Percentiles rank a stretch among this genome's conserved stretches.
phyloP scores from a whole-genome alignment of 2,113 vertebrate genomes.

The Platichthys flesus region DNA sequence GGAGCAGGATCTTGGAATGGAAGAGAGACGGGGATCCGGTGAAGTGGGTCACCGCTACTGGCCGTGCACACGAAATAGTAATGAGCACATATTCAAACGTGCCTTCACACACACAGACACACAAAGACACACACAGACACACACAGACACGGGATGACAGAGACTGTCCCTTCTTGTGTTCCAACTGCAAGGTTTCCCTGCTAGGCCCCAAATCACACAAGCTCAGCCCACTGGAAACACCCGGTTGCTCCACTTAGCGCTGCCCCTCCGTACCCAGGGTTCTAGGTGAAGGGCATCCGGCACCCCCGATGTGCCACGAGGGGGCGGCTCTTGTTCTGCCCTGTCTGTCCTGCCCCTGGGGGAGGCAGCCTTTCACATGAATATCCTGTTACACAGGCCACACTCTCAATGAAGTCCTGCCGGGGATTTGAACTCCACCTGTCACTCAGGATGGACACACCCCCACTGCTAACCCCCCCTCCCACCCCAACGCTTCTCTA shows the following conservation, averaged over 20 bases:
- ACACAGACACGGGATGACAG: conserved; percentile 42
- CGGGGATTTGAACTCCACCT: conserved; percentile 69
- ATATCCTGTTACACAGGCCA: conserved; percentile 78
- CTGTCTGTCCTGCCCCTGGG: conserved; percentile 45
- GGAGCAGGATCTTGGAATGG: conserved; percentile 38
- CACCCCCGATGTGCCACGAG: conserved; percentile 60
- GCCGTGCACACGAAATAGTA: conserved; percentile 46
- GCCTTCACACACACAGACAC: conserved; percentile 39
- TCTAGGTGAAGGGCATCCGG: conserved; percentile 31
- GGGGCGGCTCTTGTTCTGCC: conserved; percentile 63
- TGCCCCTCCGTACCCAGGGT: conserved; percentile 17
- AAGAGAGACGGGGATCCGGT: conserved; percentile 36
- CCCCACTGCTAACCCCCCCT: conserved; percentile 4
- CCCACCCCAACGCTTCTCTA: background rate
- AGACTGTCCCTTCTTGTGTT: conserved; percentile 51
- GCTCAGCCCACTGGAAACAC: conserved; percentile 51
- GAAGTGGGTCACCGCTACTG: conserved; percentile 73
- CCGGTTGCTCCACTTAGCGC: conserved; percentile 30
- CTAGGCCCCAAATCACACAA: conserved; percentile 58
- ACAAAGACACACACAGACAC: conserved; percentile 41
- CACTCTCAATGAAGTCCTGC: conserved; percentile 76
- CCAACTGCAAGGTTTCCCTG: conserved; percentile 54
- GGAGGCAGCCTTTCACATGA: conserved; percentile 78
- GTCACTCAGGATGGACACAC: conserved; percentile 63
- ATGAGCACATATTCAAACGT: conserved; percentile 55